phyloP scores from a whole-genome alignment of 2,888 invertebrate species.

The Perizoma flavofasciatum region DNA sequence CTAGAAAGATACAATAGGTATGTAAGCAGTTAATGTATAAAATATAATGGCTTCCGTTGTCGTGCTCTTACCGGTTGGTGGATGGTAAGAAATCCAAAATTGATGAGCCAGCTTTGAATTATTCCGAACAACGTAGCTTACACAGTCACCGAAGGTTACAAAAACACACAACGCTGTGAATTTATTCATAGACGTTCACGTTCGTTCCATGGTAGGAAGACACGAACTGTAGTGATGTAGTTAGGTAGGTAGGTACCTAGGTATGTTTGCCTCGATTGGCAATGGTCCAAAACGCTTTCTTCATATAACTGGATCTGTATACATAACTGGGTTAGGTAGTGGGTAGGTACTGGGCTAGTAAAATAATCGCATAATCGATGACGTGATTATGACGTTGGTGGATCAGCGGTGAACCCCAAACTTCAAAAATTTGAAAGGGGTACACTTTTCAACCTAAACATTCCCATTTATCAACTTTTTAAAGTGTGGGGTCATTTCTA shows the following conservation, averaged over 20 bases:
- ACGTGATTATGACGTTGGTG: too few relatives aligned
- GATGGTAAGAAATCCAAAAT: conserved; percentile 94
- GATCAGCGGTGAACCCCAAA: too few relatives aligned
- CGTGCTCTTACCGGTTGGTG: conserved; percentile 86
- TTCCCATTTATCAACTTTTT: too few relatives aligned
- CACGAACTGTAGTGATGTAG: conserved; percentile 41
- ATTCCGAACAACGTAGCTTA: conserved; percentile 17
- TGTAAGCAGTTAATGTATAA: too few relatives aligned
- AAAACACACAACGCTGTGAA: conserved; percentile 56
- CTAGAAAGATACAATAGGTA: too few relatives aligned
- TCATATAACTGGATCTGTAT: conserved; percentile 14
- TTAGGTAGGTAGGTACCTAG: too few relatives aligned
- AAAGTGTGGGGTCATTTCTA: too few relatives aligned
- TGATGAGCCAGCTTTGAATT: conserved; percentile 90
- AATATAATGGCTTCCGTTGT: neutral
- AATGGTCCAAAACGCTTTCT: conserved; percentile 50
- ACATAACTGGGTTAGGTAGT: too few relatives aligned
- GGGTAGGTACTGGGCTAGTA: too few relatives aligned
- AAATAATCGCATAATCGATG: too few relatives aligned
- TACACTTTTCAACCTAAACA: too few relatives aligned
- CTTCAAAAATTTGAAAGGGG: too few relatives aligned
- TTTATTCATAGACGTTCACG: conserved; percentile 72
- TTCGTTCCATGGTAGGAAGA: conserved; percentile 71
- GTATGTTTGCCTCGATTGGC: conserved; percentile 62
- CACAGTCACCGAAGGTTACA: conserved; percentile 42